phyloP scores from a whole-genome alignment of 2,888 invertebrate species.

The Hirtodrosophila confusa region DNA sequence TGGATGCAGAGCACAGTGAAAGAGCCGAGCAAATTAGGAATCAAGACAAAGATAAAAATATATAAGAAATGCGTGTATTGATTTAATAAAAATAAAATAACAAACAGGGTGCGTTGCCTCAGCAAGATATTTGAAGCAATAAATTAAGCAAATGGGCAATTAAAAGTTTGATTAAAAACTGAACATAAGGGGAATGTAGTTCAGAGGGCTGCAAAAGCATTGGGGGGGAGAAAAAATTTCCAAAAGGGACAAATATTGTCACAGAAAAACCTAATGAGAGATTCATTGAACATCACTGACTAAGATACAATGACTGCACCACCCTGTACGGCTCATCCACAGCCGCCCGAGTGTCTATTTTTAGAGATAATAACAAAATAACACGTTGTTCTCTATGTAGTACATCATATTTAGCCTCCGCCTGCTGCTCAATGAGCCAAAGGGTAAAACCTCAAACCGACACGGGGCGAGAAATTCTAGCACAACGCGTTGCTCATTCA shows the following conservation, averaged over 20 bases:
- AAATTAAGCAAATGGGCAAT: constrained; percentile 1
- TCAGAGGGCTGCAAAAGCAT: too few species aligned
- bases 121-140: neutral
- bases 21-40: constrained; percentile 58
- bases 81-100: constrained; percentile 72
- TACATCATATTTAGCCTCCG: constrained; percentile 62
- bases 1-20: constrained; percentile 35
- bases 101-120: constrained; percentile 57
- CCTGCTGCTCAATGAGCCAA: constrained; percentile 53
- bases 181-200: too few species aligned
- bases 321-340: constrained; percentile 59
- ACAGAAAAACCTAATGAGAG: too few species aligned
- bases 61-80: constrained; percentile 76
- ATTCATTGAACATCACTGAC: too few species aligned
- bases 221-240: too few species aligned
- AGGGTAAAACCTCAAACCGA: constrained; percentile 45
- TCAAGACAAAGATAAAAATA: constrained; percentile 75
- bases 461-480: constrained; percentile 45
- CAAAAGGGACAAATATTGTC: too few species aligned
- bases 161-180: neutral
- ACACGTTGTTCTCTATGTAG: constrained; percentile 65
- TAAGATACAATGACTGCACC: constrained; percentile 6
- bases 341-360: constrained; percentile 58
- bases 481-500: constrained; percentile 70
- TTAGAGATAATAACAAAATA: constrained; percentile 69